A percentile compares a stretch with the other conserved stretches of the same genome.
These are phyloP conservation scores for Clarias gariepinus DNA, from an alignment of 2,113 vertebrate species.

Conservation along the genomic window DNA sequence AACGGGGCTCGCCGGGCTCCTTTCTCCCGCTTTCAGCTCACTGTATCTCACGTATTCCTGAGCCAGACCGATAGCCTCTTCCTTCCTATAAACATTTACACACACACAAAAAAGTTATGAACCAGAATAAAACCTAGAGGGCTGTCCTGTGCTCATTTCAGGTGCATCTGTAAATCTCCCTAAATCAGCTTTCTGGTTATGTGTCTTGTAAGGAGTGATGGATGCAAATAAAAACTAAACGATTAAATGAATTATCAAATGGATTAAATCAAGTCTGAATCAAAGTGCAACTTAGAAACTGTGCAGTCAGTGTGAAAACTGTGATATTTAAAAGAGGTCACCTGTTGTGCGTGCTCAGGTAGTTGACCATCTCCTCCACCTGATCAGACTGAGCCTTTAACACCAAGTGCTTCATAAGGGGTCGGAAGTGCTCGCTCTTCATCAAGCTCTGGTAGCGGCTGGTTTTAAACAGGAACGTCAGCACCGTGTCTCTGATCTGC, in stretches of 20 bases:
- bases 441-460: slow-evolving; percentile 77
- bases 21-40: slow-evolving; percentile 62
- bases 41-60: slow-evolving; percentile 73
- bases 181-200: background rate
- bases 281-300: background rate
- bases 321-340: slow-evolving; percentile 57
- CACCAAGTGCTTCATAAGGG: slow-evolving; percentile 76
- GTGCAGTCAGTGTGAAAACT: background rate
- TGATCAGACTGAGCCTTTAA: slow-evolving; percentile 59
- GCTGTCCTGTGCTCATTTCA: background rate
- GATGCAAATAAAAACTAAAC: background rate
- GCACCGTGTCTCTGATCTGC: slow-evolving; percentile 80
- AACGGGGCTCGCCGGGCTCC: slow-evolving; percentile 42
- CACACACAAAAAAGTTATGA: background rate
- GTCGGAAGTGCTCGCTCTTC: slow-evolving; percentile 78
- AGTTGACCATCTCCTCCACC: slow-evolving; percentile 77
- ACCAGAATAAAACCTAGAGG: background rate
- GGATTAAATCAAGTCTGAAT: background rate
- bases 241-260: background rate
- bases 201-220: background rate
- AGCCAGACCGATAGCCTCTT: slow-evolving; percentile 78
- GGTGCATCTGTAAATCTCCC: background rate
- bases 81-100: slow-evolving; percentile 65
- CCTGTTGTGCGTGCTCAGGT: slow-evolving; percentile 78
- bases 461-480: slow-evolving; percentile 75